Evolutionary conservation across 2,113 vertebrate genomes (phyloP).

Genomic region (Zosterops borbonicus): DNA sequence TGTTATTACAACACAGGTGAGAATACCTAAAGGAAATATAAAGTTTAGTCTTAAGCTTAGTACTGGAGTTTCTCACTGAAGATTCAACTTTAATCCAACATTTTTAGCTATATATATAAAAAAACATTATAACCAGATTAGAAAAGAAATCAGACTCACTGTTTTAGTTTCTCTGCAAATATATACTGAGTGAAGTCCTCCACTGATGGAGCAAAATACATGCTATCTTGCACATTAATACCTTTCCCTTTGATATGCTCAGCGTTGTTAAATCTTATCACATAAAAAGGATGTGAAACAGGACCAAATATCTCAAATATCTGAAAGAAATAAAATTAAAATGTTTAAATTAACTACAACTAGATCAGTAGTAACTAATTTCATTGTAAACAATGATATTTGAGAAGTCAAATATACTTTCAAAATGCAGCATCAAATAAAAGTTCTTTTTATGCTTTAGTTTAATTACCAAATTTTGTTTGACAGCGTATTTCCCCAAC

Average conservation of each 20-base stretch:
- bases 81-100: not conserved
- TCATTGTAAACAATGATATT: not conserved
- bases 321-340: conserved; percentile 68
- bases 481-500: not conserved
- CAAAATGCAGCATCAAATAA: not conserved
- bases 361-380: not conserved
- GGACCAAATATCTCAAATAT: conserved; percentile 96
- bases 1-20: not conserved
- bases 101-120: not conserved
- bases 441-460: not conserved
- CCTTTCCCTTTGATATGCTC: conserved; percentile 81
- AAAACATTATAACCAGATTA: not conserved
- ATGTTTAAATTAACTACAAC: not conserved
- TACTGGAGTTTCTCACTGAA: not conserved
- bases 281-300: conserved; percentile 89
- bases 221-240: conserved; percentile 78
- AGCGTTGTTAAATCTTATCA: conserved; percentile 85
- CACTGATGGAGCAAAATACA: conserved; percentile 87
- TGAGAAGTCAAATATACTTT: not conserved
- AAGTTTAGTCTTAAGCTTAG: not conserved
- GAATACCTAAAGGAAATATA: not conserved
- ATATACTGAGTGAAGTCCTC: conserved; percentile 91
- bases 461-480: not conserved
- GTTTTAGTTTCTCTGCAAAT: conserved; percentile 84
- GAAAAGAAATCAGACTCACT: conserved; percentile 67